Evolutionary conservation across 2,888 invertebrate species (phyloP).

Genomic region (Drosophila prostipennis): DNA sequence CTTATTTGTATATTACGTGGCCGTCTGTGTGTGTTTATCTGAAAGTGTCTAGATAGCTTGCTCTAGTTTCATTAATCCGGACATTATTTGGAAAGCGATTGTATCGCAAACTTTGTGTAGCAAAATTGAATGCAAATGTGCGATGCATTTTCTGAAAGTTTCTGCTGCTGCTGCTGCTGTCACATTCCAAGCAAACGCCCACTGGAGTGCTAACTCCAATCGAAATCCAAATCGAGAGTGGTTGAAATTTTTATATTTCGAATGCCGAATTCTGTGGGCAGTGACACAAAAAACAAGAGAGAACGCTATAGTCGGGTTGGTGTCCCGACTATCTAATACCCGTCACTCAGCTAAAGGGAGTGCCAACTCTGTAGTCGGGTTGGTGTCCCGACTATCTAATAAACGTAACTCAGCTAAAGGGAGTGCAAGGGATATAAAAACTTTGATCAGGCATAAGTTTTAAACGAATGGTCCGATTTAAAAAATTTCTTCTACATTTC

Average conservation of each 20-base stretch:
- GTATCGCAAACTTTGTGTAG: slow-evolving; percentile 11
- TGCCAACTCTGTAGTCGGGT: too few species aligned
- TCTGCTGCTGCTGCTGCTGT: background rate
- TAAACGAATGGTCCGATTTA: too few species aligned
- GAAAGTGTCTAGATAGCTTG: slow-evolving; percentile 27
- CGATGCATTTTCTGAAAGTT: slow-evolving; percentile 21
- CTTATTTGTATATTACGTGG: slow-evolving; percentile 12
- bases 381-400: too few species aligned
- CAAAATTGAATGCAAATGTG: slow-evolving; percentile 18
- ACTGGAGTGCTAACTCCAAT: slow-evolving; percentile 48
- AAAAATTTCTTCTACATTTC: too few species aligned
- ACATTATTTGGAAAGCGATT: slow-evolving; percentile 43
- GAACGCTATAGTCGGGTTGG: too few species aligned
- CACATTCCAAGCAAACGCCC: slow-evolving; percentile 54
- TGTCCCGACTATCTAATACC: too few species aligned
- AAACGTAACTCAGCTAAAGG: too few species aligned
- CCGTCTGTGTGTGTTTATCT: slow-evolving; percentile 24
- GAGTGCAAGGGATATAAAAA: too few species aligned
- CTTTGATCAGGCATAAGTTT: too few species aligned
- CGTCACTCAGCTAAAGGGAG: too few species aligned
- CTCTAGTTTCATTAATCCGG: slow-evolving; percentile 52
- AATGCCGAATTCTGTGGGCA: slow-evolving; percentile 54
- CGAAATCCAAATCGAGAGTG: slow-evolving; percentile 40
- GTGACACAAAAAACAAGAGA: slow-evolving; percentile 45
- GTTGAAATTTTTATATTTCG: slow-evolving; percentile 31